Percentiles rank a stretch among this genome's conserved stretches.
Conservation (phyloP, 2,113 vertebrate genomes). For the Cebidichthys violaceus region DNA sequence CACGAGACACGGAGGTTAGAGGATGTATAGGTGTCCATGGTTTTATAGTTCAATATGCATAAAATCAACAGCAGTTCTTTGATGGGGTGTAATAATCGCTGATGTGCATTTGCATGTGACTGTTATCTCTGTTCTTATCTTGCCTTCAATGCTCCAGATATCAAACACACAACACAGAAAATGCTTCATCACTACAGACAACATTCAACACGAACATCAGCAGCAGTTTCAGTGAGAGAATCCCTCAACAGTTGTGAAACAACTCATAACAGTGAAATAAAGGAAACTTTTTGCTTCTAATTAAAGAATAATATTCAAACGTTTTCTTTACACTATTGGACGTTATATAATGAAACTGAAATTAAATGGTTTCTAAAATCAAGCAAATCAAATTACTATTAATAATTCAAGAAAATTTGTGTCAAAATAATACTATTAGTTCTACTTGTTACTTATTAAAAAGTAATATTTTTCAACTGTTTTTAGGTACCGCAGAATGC, state of each 20-base stretch:
- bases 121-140: neutral
- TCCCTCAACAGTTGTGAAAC: neutral
- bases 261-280: neutral
- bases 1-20: slow-evolving; percentile 29
- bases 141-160: slow-evolving; percentile 16
- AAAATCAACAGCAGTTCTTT: neutral
- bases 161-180: slow-evolving; percentile 1
- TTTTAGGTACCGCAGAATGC: neutral
- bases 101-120: slow-evolving; percentile 27
- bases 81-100: neutral
- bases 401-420: neutral
- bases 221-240: slow-evolving; percentile 12
- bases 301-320: neutral
- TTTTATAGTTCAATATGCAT: neutral
- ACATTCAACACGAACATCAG: neutral
- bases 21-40: neutral
- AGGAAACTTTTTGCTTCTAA: neutral
- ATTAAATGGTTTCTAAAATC: neutral
- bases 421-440: neutral
- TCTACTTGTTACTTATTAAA: too few species aligned
- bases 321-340: neutral
- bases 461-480: too few species aligned
- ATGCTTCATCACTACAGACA: neutral
- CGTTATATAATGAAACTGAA: neutral
- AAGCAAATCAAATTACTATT: neutral